These are phyloP conservation scores for Nothoprocta pentlandii DNA, from an alignment of 2,113 vertebrate genomes.

Conservation along the genomic window DNA sequence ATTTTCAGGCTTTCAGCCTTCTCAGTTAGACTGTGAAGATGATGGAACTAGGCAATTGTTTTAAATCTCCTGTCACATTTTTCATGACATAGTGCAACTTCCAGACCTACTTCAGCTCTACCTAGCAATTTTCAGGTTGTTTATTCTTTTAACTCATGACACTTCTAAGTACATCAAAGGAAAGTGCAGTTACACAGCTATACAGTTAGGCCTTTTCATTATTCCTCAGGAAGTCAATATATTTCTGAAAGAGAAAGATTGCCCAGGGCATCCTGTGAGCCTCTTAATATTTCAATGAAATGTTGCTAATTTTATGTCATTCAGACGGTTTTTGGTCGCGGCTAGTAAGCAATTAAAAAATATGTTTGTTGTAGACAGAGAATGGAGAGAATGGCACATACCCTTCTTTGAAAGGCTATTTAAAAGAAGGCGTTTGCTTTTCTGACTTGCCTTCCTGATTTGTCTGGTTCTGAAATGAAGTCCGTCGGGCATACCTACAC, in stretches of 20 bases:
- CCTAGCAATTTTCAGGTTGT: constrained; percentile 5
- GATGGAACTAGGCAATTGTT: constrained; percentile 36
- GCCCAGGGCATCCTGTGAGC: neutral
- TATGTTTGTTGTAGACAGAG: neutral
- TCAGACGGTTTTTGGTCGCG: neutral
- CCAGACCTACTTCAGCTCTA: constrained; percentile 47
- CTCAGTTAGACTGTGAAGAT: neutral
- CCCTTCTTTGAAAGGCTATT: neutral
- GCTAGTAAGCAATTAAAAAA: neutral
- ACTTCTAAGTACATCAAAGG: constrained; percentile 50
- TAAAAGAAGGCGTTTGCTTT: neutral
- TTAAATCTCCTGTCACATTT: constrained; percentile 37
- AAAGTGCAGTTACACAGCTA: neutral
- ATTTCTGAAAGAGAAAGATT: constrained; percentile 7
- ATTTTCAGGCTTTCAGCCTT: constrained; percentile 24
- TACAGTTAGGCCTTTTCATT: constrained; percentile 21
- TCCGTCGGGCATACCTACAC: neutral
- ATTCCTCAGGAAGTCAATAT: neutral
- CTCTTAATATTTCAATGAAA: neutral
- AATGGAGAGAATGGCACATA: neutral
- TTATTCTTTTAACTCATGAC: constrained; percentile 55
- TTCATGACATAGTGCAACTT: constrained; percentile 41
- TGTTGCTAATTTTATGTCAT: neutral
- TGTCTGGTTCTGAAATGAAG: constrained; percentile 11
- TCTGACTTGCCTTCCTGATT: neutral